These are phyloP conservation scores for Diploptera punctata DNA, from an alignment of 2,888 invertebrate species.

Conservation along the genomic window DNA sequence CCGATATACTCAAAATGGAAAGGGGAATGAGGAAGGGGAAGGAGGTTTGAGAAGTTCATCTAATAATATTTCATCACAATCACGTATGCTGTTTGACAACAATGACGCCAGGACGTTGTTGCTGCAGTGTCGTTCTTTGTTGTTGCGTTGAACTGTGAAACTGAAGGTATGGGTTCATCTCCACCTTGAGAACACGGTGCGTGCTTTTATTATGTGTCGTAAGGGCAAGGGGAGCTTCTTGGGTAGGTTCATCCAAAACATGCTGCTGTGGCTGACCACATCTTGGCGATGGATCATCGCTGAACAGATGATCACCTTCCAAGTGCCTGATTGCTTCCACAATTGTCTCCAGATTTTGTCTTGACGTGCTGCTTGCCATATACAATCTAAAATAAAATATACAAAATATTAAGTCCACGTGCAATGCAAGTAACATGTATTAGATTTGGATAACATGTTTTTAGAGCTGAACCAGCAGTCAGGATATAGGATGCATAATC, in stretches of 20 bases:
- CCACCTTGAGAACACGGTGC: conserved; percentile 51
- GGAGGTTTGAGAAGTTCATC: conserved; percentile 8
- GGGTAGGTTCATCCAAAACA: conserved; percentile 45
- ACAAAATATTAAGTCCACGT: too few species aligned
- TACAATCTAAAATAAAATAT: conserved; percentile 56
- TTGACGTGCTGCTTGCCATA: conserved; percentile 72
- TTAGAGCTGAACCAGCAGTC: too few species aligned
- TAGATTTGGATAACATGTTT: too few species aligned
- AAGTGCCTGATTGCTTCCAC: conserved; percentile 98
- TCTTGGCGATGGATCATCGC: conserved; percentile 65
- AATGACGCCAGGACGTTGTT: conserved; percentile 87
- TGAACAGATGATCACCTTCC: conserved; percentile 94
- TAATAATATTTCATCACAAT: conserved; percentile 49
- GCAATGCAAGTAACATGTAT: too few species aligned
- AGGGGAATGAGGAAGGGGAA: neutral
- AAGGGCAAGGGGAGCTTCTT: conserved; percentile 66
- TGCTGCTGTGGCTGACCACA: conserved; percentile 50
- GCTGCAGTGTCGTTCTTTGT: conserved; percentile 55
- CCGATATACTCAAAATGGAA: neutral
- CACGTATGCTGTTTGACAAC: conserved; percentile 86
- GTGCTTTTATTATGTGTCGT: conserved; percentile 51
- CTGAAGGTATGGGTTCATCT: conserved; percentile 68
- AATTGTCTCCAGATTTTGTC: conserved; percentile 96
- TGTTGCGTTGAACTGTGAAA: conserved; percentile 39
- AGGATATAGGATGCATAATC: too few species aligned